These are phyloP conservation scores for Pseudorhombus dupliciocellatus DNA, from an alignment of 2,113 vertebrate species.

Conservation along the genomic window DNA sequence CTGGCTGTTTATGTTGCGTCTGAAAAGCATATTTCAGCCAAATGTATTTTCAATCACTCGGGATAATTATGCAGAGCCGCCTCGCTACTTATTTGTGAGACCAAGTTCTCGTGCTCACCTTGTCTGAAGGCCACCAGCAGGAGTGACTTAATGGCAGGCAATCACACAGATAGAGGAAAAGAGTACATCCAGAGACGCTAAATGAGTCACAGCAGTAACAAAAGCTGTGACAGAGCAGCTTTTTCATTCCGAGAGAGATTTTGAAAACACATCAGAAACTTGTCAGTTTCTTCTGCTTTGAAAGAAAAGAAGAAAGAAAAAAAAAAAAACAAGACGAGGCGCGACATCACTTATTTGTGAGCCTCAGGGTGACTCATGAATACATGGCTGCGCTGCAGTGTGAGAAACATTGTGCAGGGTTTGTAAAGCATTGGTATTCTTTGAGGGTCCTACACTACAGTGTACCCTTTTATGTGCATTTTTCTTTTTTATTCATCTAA, in stretches of 20 bases:
- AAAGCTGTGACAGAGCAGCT: slow-evolving; percentile 7
- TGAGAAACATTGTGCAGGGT: not conserved
- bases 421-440: slow-evolving; percentile 1
- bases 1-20: slow-evolving; percentile 59
- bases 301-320: not conserved
- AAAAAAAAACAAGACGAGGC: slow-evolving; percentile 16
- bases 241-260: slow-evolving; percentile 18
- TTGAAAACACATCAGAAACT: slow-evolving; percentile 6
- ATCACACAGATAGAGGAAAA: slow-evolving; percentile 15
- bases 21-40: slow-evolving; percentile 57
- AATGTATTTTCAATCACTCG: slow-evolving; percentile 55
- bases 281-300: not conserved
- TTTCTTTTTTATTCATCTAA: slow-evolving; percentile 14
- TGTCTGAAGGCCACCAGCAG: slow-evolving; percentile 39
- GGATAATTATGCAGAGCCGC: slow-evolving; percentile 25
- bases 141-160: slow-evolving; percentile 20
- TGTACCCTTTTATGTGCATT: not conserved
- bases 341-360: slow-evolving; percentile 25
- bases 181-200: not conserved
- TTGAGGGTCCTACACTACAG: not conserved
- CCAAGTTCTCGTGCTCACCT: slow-evolving; percentile 26
- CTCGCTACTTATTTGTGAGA: not conserved
- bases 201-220: slow-evolving; percentile 20
- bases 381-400: not conserved
- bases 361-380: slow-evolving; percentile 28